Conservation (phyloP, 2,888 invertebrate species). For the Dinocampus coccinellae region DNA sequence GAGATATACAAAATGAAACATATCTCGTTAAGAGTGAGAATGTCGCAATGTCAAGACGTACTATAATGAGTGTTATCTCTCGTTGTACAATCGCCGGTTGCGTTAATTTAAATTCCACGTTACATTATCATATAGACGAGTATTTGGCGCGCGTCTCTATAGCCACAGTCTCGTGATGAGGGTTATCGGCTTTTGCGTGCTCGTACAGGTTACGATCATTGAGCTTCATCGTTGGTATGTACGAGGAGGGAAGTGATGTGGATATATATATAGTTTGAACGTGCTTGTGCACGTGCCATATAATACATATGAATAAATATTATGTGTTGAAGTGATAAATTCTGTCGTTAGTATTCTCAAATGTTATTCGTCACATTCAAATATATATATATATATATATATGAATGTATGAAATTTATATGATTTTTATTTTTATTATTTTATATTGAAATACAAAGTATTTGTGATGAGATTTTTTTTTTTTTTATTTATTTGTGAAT, state of each 20-base stretch:
- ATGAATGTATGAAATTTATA: no score
- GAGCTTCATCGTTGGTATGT: constrained; percentile 27
- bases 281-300: constrained; percentile 58
- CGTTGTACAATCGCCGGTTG: constrained; percentile 36
- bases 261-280: constrained; percentile 42
- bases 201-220: constrained; percentile 22
- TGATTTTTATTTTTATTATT: no score
- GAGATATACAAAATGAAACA: not conserved
- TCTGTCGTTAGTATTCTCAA: constrained; percentile 26
- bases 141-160: constrained; percentile 51
- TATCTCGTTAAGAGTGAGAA: constrained; percentile 4
- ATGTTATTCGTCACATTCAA: constrained; percentile 5
- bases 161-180: not conserved
- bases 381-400: no score
- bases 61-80: constrained; percentile 35
- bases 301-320: not conserved
- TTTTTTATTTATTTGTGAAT: no score
- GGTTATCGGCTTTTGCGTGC: constrained; percentile 53
- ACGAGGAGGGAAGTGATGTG: not conserved
- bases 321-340: constrained; percentile 38
- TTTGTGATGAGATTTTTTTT: no score
- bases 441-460: no score
- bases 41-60: constrained; percentile 13
- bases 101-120: constrained; percentile 61
- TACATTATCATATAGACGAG: constrained; percentile 65